Conservation (phyloP, 2,113 vertebrate genomes). For the Pampusana beccarii region DNA sequence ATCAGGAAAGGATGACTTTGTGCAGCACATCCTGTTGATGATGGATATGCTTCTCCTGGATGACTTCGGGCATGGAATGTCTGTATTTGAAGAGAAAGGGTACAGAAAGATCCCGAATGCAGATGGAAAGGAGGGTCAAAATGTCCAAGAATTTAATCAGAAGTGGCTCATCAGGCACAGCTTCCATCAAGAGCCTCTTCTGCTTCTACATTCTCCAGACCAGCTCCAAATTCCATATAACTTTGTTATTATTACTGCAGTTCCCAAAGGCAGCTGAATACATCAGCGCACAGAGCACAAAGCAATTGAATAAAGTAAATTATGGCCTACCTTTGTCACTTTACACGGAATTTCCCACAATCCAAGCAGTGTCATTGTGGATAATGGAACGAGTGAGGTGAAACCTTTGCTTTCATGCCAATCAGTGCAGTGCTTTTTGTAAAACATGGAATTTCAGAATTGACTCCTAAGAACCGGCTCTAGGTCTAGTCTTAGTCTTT, state of each 20-base stretch:
- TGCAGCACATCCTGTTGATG: too few species aligned
- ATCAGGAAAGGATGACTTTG: background rate
- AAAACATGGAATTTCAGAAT: background rate
- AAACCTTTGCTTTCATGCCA: background rate
- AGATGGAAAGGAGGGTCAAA: background rate
- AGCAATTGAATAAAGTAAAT: background rate
- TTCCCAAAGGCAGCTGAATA: background rate
- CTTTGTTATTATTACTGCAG: background rate
- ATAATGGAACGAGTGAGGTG: background rate
- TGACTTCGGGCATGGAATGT: background rate
- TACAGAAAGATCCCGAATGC: background rate
- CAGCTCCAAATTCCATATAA: background rate
- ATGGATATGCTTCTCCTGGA: background rate
- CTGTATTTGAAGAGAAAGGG: background rate
- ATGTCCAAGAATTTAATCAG: background rate
- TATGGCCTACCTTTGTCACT: accelerated
- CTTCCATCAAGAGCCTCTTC: background rate
- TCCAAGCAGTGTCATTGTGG: background rate
- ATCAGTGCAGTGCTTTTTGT: background rate
- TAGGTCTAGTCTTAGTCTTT: background rate
- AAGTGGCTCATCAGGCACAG: background rate
- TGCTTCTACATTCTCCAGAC: background rate
- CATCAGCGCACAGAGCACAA: background rate
- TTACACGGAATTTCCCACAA: accelerated
- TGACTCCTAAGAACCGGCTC: background rate